Evolutionary conservation across 2,888 invertebrate species (phyloP), one percentile per base, ranked within the genome.

Genomic region (Agrochola circellaris): DNA sequence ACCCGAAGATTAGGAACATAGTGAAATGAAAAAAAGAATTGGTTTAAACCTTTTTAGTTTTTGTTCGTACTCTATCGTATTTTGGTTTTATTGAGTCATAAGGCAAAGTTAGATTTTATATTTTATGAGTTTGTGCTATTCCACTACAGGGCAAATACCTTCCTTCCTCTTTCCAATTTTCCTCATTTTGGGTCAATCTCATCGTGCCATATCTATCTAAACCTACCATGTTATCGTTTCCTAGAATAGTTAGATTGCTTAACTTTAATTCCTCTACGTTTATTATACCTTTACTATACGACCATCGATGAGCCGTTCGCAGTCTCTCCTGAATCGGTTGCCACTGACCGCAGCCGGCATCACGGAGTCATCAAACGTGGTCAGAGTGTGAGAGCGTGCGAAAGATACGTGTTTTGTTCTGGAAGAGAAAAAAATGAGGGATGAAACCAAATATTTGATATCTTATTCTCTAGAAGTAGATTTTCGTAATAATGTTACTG

Each of bases 351-450:
- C 96, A 6, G 96, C 96, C 0, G 96, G 96, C 96, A 97, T 96
- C 87, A 92, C 97, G 62, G 97, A 97, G 91, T 98, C 98, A 89
- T 98, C 98, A 91, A 98, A 98, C 9, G 98, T 98, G 48, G 98
- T 98, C 86, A 98, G 94, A 0, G 99, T 99, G 92, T 99, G 98
- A 8, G 99, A 99, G 77, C 99, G 97, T 67, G 99, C 98, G 92
- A 99, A 99, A 89, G 98, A 99, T 56, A 99, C 99, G 93, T 99
- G 99, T 93, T 99, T 99, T 84, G 98, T 98, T 93, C 98, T 98
- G 96, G 68, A 94, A 94, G 9, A 60, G 34, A 48, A 38, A 79
- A 83, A 84, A 54, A 60, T 15, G 0, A 8, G 68, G 9, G 4
- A 60, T 34, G 9, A 30, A 56, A 30, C 42, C 15, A 72, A 23